These are phyloP conservation scores for Tangara arthus DNA, from an alignment of 2,797 vertebrate species.

Conservation along the genomic window DNA sequence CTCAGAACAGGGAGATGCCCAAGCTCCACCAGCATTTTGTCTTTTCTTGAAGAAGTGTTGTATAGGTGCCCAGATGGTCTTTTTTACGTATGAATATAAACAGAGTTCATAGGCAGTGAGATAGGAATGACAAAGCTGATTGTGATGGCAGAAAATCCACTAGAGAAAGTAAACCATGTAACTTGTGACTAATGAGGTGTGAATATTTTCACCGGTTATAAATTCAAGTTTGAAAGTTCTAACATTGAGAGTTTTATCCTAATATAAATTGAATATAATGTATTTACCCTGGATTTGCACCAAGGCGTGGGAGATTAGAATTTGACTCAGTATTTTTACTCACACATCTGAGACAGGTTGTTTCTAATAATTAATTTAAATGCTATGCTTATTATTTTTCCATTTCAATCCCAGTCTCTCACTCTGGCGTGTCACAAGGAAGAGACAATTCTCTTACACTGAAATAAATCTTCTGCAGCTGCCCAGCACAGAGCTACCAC, in stretches of 20 bases:
- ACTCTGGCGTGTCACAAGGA: neutral
- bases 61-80: neutral
- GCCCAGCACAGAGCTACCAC: neutral
- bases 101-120: neutral
- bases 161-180: slow-evolving; percentile 12
- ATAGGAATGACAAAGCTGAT: slow-evolving; percentile 19
- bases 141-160: slow-evolving; percentile 10
- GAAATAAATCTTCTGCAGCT: neutral
- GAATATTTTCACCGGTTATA: neutral
- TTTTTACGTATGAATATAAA: slow-evolving; percentile 3
- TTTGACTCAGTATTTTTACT: neutral
- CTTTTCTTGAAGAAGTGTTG: neutral
- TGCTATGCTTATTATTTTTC: neutral
- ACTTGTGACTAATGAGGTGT: slow-evolving; percentile 33
- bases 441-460: neutral
- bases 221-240: neutral
- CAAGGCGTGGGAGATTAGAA: neutral
- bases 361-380: neutral
- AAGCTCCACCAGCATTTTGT: neutral
- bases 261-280: neutral
- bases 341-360: neutral
- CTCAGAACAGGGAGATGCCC: neutral
- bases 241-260: neutral
- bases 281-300: neutral
- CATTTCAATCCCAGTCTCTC: neutral